Conservation (phyloP, 2,797 vertebrate species). For the Silurus lanzhouensis region DNA sequence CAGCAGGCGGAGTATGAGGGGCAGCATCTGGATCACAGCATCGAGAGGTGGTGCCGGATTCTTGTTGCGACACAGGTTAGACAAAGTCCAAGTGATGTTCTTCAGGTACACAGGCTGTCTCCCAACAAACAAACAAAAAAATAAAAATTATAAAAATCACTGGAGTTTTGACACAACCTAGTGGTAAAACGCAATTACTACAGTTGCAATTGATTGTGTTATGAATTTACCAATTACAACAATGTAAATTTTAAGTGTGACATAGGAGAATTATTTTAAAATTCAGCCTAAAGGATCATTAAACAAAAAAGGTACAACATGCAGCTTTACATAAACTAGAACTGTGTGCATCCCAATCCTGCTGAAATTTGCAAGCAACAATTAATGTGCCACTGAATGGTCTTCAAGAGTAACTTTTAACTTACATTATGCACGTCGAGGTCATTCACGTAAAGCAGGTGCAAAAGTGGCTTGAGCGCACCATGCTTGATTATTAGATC, state of each 20-base stretch:
- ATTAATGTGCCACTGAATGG: neutral
- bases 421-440: slow-evolving; percentile 84
- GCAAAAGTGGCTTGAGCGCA: slow-evolving; percentile 84
- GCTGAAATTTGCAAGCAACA: neutral
- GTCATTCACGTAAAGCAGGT: slow-evolving; percentile 86
- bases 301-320: neutral
- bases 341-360: neutral
- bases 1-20: slow-evolving; percentile 83
- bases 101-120: slow-evolving; percentile 86
- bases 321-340: neutral
- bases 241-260: neutral
- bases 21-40: slow-evolving; percentile 86
- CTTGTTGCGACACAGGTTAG: slow-evolving; percentile 97
- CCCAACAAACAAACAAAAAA: neutral
- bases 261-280: neutral
- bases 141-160: neutral
- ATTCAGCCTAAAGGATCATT: neutral
- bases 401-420: slow-evolving; percentile 35
- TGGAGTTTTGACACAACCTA: slow-evolving; percentile 49
- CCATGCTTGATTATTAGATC: slow-evolving; percentile 95
- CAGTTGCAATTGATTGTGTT: neutral
- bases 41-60: slow-evolving; percentile 89
- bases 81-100: slow-evolving; percentile 95
- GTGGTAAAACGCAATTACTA: slow-evolving; percentile 37
- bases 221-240: neutral